Percentiles rank a stretch among this genome's conserved stretches.
Evolutionary conservation across 2,113 vertebrate genomes (phyloP).

Genomic region (Labeo catla): DNA sequence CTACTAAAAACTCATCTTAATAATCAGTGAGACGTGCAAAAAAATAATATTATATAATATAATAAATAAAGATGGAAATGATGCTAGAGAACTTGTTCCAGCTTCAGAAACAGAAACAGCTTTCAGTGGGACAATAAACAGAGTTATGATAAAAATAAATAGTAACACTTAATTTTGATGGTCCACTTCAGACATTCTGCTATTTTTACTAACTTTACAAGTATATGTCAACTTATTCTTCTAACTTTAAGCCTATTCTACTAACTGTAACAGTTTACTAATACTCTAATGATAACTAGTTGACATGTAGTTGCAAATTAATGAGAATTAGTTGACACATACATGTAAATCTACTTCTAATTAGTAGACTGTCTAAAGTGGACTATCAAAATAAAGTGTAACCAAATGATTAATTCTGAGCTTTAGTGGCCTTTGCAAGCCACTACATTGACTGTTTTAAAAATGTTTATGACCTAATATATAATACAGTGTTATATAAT

Average conservation of each 20-base stretch:
- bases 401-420: neutral
- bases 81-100: neutral
- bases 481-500: neutral
- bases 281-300: neutral
- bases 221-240: too few relatives aligned
- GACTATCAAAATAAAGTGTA: too few relatives aligned
- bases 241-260: too few relatives aligned
- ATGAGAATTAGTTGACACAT: too few relatives aligned
- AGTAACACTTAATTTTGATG: neutral
- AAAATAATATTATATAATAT: too few relatives aligned
- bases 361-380: neutral
- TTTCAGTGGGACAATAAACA: neutral
- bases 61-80: too few relatives aligned
- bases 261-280: too few relatives aligned
- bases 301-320: neutral
- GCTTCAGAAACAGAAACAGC: neutral
- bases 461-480: constrained; percentile 31
- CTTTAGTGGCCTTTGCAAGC: neutral
- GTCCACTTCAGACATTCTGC: neutral
- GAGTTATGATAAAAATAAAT: neutral
- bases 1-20: too few relatives aligned
- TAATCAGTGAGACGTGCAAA: too few relatives aligned
- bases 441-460: neutral
- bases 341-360: too few relatives aligned
- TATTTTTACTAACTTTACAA: too few relatives aligned